phyloP scores from a whole-genome alignment of 2,797 vertebrate species.

The Hafferia zeledoni region DNA sequence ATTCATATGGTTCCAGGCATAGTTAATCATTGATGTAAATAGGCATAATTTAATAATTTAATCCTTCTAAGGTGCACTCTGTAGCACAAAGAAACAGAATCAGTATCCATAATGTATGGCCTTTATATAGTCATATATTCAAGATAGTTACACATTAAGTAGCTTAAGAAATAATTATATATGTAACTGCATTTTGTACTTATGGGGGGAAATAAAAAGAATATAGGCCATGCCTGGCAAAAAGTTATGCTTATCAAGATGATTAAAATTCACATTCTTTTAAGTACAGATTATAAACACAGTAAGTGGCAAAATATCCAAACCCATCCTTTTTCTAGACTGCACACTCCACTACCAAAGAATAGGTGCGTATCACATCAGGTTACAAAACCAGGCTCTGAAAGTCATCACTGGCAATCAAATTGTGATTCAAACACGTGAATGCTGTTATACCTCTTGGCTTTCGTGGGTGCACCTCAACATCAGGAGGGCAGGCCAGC shows the following conservation, averaged over 20 bases:
- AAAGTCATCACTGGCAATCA: not conserved
- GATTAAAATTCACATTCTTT: not conserved
- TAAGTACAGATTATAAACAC: not conserved
- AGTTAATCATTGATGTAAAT: constrained; percentile 11
- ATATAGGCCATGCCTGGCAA: not conserved
- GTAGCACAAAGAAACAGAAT: not conserved
- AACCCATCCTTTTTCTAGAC: not conserved
- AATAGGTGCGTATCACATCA: not conserved
- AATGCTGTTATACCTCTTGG: fast-evolving
- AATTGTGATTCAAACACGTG: not conserved
- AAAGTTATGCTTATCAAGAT: not conserved
- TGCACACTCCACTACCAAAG: not conserved
- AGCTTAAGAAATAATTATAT: not conserved
- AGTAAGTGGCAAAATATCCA: not conserved
- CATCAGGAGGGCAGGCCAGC: not conserved
- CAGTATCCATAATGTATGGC: not conserved
- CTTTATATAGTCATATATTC: constrained; percentile 14
- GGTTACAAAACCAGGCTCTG: not conserved
- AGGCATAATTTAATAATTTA: constrained; percentile 44
- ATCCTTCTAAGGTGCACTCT: not conserved
- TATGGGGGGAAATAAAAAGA: not conserved
- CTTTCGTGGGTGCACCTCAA: not conserved
- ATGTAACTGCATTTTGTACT: not conserved
- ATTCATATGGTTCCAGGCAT: not conserved
- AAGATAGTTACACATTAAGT: not conserved